Evolutionary conservation across 37 sponge, comb jelly and placozoan species (phyloP).

Genomic region (Bolinopsis microptera): DNA sequence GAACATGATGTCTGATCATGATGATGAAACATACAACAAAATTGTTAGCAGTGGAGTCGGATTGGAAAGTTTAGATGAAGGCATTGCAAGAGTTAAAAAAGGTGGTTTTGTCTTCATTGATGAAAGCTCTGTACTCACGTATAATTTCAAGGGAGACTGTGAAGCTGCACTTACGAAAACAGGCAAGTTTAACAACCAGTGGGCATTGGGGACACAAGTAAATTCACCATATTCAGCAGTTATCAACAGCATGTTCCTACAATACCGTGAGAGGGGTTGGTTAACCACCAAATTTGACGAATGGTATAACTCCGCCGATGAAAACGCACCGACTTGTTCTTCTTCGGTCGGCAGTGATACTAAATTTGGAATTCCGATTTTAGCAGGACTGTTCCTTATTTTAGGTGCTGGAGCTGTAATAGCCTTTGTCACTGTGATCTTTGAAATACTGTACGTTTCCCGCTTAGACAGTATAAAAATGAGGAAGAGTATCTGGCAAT

Average conservation of each 20-base stretch:
- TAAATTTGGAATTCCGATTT: background rate
- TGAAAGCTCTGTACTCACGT: background rate
- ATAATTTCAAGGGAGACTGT: background rate
- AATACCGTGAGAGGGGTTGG: background rate
- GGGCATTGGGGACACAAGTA: background rate
- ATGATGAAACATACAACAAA: background rate
- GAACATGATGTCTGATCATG: background rate
- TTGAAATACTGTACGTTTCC: background rate
- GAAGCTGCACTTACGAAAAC: background rate
- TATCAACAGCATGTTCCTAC: background rate
- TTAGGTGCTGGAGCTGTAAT: background rate
- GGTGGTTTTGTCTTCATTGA: slow-evolving; percentile 1
- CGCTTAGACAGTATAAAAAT: background rate
- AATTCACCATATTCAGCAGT: background rate
- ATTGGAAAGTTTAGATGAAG: background rate
- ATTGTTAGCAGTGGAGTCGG: background rate
- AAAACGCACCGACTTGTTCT: background rate
- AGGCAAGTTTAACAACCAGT: background rate
- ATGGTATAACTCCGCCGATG: background rate
- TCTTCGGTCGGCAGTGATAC: background rate
- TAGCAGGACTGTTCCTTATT: background rate
- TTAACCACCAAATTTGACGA: background rate
- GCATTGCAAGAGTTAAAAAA: background rate
- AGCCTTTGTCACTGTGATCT: background rate
- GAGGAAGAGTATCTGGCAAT: background rate